Evolutionary conservation across 2,797 vertebrate genomes (phyloP).

Genomic region (Taenioides sp.): DNA sequence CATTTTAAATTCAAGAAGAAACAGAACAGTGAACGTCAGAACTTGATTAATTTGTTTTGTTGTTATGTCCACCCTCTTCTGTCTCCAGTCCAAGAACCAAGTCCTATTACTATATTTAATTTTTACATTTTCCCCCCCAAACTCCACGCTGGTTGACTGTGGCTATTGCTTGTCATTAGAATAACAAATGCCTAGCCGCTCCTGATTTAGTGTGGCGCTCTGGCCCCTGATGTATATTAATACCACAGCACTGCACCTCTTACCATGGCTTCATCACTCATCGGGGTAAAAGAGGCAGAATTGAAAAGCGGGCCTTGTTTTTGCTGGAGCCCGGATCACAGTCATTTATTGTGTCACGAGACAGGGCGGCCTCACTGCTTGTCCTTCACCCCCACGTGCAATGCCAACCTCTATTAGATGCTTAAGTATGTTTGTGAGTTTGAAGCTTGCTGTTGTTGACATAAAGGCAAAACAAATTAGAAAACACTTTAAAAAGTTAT

Average conservation of each 20-base stretch:
- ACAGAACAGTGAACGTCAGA: background rate
- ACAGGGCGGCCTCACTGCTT: slow-evolving; percentile 44
- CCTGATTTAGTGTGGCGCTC: slow-evolving; percentile 87
- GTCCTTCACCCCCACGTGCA: slow-evolving; percentile 64
- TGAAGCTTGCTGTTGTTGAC: slow-evolving; percentile 21
- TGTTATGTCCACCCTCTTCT: background rate
- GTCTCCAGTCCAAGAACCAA: background rate
- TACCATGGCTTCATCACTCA: slow-evolving; percentile 72
- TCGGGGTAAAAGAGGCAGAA: slow-evolving; percentile 67
- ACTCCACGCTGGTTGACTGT: slow-evolving; percentile 17
- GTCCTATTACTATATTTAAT: slow-evolving; percentile 18
- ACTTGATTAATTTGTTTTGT: background rate
- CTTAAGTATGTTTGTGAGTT: slow-evolving; percentile 41
- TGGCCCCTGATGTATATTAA: slow-evolving; percentile 93
- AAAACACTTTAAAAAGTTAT: slow-evolving; percentile 2
- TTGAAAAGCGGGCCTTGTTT: slow-evolving; percentile 75
- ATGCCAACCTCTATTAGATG: slow-evolving; percentile 46
- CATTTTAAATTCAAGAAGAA: no score
- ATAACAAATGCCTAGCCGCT: slow-evolving; percentile 86
- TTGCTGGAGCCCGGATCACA: slow-evolving; percentile 63
- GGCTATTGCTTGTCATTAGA: slow-evolving; percentile 67
- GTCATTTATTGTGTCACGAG: slow-evolving; percentile 71
- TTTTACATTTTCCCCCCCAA: slow-evolving; percentile 20
- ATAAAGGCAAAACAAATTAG: slow-evolving; percentile 10
- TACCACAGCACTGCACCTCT: slow-evolving; percentile 82